These are phyloP conservation scores for Gila robusta DNA, from an alignment of 2,797 vertebrate genomes.

Conservation along the genomic window DNA sequence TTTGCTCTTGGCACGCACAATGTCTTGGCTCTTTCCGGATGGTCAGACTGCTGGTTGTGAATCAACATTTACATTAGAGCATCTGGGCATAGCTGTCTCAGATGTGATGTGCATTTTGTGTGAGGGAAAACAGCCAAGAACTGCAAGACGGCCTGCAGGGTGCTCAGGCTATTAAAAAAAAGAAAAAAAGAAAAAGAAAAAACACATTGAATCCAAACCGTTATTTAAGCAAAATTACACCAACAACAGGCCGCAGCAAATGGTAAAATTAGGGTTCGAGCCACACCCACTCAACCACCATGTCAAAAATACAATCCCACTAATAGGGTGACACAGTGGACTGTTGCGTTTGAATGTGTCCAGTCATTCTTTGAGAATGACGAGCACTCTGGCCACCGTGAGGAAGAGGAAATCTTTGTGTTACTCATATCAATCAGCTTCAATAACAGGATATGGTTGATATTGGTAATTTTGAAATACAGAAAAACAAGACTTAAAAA, in stretches of 20 bases:
- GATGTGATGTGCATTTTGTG: conserved; percentile 57
- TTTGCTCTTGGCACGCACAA: conserved; percentile 23
- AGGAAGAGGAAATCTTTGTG: conserved; percentile 56
- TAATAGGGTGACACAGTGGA: conserved; percentile 83
- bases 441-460: conserved; percentile 85
- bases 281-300: conserved; percentile 79
- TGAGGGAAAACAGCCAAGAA: conserved; percentile 42
- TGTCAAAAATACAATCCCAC: conserved; percentile 77
- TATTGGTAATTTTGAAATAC: conserved; percentile 76
- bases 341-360: conserved; percentile 76
- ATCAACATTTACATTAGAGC: conserved; percentile 52
- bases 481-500: conserved; percentile 79
- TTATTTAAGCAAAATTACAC: conserved; percentile 82
- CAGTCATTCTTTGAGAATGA: conserved; percentile 71
- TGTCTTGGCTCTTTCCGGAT: conserved; percentile 42
- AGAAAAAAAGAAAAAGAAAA: conserved; percentile 37
- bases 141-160: conserved; percentile 72
- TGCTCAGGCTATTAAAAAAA: conserved; percentile 72
- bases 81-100: conserved; percentile 45
- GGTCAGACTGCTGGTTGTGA: conserved; percentile 42
- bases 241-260: conserved; percentile 85
- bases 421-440: conserved; percentile 68
- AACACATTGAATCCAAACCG: conserved; percentile 80
- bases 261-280: conserved; percentile 83
- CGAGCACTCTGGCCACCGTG: background rate